phyloP scores from a whole-genome alignment of 2,888 invertebrate species.

The Lasioglossum morio region DNA sequence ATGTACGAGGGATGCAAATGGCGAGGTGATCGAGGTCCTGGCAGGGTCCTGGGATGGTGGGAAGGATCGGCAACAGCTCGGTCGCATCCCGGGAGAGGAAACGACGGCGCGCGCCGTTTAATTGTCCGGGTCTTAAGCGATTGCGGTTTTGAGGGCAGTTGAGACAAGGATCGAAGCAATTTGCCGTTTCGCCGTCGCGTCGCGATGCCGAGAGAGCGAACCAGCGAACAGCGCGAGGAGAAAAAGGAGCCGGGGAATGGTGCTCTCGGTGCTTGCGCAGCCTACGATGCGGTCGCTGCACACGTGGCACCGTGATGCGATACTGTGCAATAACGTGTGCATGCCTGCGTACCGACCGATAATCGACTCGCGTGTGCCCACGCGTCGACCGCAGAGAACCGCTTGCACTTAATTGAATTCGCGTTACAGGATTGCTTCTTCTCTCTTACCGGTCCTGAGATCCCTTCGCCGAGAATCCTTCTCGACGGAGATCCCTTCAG shows the following conservation, averaged over 20 bases:
- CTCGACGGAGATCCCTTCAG: too few species aligned
- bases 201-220: conserved; percentile 19
- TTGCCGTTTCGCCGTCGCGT: conserved; percentile 61
- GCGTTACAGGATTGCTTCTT: conserved; percentile 50
- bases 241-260: conserved; percentile 18
- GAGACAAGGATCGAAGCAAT: conserved; percentile 74
- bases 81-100: conserved; percentile 25
- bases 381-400: conserved; percentile 77
- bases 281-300: conserved; percentile 24
- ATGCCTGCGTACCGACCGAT: conserved; percentile 35
- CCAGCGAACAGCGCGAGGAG: conserved; percentile 23
- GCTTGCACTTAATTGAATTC: conserved; percentile 76
- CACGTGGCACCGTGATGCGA: conserved; percentile 24
- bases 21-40: background rate
- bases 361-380: conserved; percentile 71
- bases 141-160: conserved; percentile 74
- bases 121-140: conserved; percentile 72
- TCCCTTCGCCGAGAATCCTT: background rate
- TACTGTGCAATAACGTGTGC: background rate
- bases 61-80: conserved; percentile 25
- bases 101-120: conserved; percentile 66
- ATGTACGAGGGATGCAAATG: background rate
- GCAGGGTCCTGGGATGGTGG: conserved; percentile 16
- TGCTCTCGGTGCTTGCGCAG: conserved; percentile 20
- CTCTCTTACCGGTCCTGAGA: background rate